A percentile compares a stretch with the other conserved stretches of the same genome.
phyloP scores from a whole-genome alignment of 2,888 invertebrate species.

The Teleiodes luculella region DNA sequence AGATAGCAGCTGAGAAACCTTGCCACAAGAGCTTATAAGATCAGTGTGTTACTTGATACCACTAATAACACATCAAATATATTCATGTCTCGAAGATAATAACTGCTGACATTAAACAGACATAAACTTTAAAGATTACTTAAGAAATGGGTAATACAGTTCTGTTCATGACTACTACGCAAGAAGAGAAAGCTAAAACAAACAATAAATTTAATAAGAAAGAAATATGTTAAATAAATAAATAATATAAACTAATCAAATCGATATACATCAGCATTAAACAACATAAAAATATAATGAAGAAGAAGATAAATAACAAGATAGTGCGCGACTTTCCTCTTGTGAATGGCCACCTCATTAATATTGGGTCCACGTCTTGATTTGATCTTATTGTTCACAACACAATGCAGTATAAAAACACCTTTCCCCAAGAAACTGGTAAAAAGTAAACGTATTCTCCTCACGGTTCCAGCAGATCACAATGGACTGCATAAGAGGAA shows the following conservation, averaged over 20 bases:
- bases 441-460: conserved; percentile 39
- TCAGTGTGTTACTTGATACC: conserved; percentile 6
- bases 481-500: conserved; percentile 30
- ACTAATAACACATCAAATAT: not conserved
- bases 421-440: conserved; percentile 35
- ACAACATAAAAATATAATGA: conserved; percentile 3
- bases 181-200: too few relatives aligned
- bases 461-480: conserved; percentile 43
- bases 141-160: too few relatives aligned
- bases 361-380: conserved; percentile 6
- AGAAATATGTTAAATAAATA: too few relatives aligned
- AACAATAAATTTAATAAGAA: too few relatives aligned
- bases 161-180: too few relatives aligned
- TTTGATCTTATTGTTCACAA: conserved; percentile 38
- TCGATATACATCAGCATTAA: not conserved
- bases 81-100: not conserved
- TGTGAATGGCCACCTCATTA: conserved; percentile 9
- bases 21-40: not conserved
- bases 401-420: conserved; percentile 37
- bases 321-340: not conserved
- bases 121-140: too few relatives aligned
- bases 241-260: too few relatives aligned
- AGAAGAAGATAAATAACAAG: conserved; percentile 4
- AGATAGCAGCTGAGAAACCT: not conserved
- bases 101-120: conserved; percentile 12